These are phyloP conservation scores for Xestoiulus laeticollis DNA, from an alignment of 2,888 invertebrate species.

Conservation along the genomic window DNA sequence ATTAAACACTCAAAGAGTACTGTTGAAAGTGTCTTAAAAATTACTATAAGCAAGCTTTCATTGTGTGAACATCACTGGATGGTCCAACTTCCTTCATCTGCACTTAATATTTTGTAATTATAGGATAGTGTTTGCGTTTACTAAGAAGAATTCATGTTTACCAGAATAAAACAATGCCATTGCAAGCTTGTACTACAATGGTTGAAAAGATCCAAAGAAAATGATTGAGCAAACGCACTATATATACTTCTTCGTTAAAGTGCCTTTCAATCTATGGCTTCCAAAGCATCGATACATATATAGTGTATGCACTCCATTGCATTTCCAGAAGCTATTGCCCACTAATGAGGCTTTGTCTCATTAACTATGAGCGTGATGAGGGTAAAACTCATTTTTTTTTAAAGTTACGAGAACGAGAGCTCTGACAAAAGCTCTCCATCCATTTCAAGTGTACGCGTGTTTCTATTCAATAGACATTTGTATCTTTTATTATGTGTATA, in stretches of 20 bases:
- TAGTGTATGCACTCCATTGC: background rate
- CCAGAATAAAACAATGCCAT: background rate
- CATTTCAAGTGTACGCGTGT: background rate
- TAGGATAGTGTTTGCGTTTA: background rate
- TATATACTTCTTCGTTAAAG: background rate
- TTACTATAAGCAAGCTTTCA: too few species aligned
- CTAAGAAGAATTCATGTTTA: background rate
- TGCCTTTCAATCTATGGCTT: background rate
- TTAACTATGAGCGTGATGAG: background rate
- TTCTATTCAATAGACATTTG: background rate
- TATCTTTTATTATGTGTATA: background rate
- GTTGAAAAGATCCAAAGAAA: background rate
- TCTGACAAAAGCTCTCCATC: background rate
- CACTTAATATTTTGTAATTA: too few species aligned
- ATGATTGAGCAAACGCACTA: background rate
- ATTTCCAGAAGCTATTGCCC: slow-evolving; percentile 29
- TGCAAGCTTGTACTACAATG: background rate
- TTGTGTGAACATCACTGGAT: too few species aligned
- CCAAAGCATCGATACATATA: background rate
- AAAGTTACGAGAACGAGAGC: background rate
- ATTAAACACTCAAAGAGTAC: too few species aligned
- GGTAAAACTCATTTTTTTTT: background rate
- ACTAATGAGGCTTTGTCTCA: slow-evolving; percentile 34
- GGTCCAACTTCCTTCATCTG: too few species aligned
- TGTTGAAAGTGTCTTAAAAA: too few species aligned